Base-by-base conservation (phyloP, 2,888 invertebrate genomes). In the Pantelozetes paolii region DNA sequence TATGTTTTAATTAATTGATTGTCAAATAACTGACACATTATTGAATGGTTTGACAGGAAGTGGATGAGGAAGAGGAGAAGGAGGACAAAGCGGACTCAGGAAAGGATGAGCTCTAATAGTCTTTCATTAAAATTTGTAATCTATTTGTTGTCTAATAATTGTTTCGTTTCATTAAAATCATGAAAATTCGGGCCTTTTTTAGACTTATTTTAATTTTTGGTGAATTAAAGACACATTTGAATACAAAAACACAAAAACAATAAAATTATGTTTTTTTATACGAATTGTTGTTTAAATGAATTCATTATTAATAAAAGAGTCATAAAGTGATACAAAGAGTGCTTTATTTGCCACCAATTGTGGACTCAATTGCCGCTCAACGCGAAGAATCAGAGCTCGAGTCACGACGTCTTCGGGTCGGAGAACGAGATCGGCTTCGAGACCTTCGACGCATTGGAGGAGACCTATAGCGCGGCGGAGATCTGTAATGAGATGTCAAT, bases 61-160 rank as follows among this genome's bases (percentile, higher is more conserved):
- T 75, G 57, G 78, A 77, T 73, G 78, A 78, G 62, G 78, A 78
- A 28, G 77, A 77, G 69, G 77, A 77, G 50, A 76, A 75, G 62
- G 77, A 76, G 64, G 77, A 78, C 13, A 75, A 75, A 59, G 36
- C 69, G 9, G 72, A 77, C 71, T 73, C 75, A 32, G 73, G 76
- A 40, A 77, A 76, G 74, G 78, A 78, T 72, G 78, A 78, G 74
- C 75, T 78, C 26, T 78, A 78, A 75, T 71, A 45, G 57, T 42
- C 48, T 62, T 74, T 74, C 73, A 74, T 67, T n/a, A 72, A 20
- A 36, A 20, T 40, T 69, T 64, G 64, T 64, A 69, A 45, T 45
- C 69, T 45, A 69, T 69, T 69, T 69, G 69, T 69, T 69, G 45
- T 69, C 40, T 32, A 28, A 67, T n/a, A n/a, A n/a, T n/a, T n/a